phyloP scores from a whole-genome alignment of 2,113 vertebrate genomes.

The Xenopus laevis region DNA sequence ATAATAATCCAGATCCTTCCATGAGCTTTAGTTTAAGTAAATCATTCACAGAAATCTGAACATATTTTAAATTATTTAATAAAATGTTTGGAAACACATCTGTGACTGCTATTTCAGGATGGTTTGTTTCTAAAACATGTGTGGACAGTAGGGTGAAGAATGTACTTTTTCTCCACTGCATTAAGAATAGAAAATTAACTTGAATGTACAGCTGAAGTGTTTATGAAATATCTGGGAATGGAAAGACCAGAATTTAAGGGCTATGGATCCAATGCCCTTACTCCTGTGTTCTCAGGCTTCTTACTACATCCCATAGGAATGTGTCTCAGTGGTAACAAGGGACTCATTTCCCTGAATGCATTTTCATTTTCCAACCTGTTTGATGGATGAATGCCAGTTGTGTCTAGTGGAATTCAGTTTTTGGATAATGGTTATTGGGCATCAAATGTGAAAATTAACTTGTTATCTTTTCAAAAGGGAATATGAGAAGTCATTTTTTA shows the following conservation, averaged over 20 bases:
- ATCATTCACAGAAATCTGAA: slow-evolving; percentile 50
- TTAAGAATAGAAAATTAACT: slow-evolving; percentile 59
- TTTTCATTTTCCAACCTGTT: slow-evolving; percentile 56
- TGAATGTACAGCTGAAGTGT: slow-evolving; percentile 66
- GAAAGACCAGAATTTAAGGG: slow-evolving; percentile 40
- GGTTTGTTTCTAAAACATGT: slow-evolving; percentile 58
- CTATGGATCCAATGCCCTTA: slow-evolving; percentile 16
- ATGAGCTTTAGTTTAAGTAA: slow-evolving; percentile 43
- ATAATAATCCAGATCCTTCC: slow-evolving; percentile 56
- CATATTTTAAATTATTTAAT: slow-evolving; percentile 62
- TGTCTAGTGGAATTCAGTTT: slow-evolving; percentile 50
- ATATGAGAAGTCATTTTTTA: neutral
- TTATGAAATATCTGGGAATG: slow-evolving; percentile 63
- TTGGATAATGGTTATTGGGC: slow-evolving; percentile 39
- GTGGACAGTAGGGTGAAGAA: slow-evolving; percentile 40
- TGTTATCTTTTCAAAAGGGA: neutral
- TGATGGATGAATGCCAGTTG: slow-evolving; percentile 50
- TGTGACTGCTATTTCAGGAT: slow-evolving; percentile 38
- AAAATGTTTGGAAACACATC: slow-evolving; percentile 51
- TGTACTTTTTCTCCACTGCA: slow-evolving; percentile 48
- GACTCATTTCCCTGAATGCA: slow-evolving; percentile 55
- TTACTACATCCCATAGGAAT: slow-evolving; percentile 57
- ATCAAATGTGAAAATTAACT: slow-evolving; percentile 45
- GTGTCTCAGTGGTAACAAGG: slow-evolving; percentile 40
- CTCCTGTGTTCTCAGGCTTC: slow-evolving; percentile 25